Base-by-base conservation (phyloP, 2,113 vertebrate species). In the Dasyornis broadbenti region DNA sequence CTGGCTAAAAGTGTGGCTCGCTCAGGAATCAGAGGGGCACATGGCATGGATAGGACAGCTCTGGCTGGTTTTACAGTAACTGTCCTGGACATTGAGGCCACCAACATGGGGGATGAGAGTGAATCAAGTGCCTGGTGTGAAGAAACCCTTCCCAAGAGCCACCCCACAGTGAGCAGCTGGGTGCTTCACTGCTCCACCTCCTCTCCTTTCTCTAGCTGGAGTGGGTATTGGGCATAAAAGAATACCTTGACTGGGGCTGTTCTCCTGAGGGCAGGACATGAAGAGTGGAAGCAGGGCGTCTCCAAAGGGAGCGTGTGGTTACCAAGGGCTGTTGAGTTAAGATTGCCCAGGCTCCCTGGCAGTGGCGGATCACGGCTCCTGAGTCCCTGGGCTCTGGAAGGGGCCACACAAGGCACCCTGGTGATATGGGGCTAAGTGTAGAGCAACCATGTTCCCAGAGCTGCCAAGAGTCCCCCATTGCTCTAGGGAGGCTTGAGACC, bases 61-160 rank as follows among this genome's bases (percentile, higher is more conserved):
- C 72, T 57, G 40, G 27, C 10, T 47, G 21, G 39, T 66, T 86
- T 66, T 49, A n/a, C 14, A 39, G 33, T 4, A 61, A 81, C 66
- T 68, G 31, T 31, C 37, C 71, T 44, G 39, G 59, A 77, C 28
- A 73, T 16, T 1, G 6, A 73, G 18, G 78, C 39, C 73, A 76
- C 30, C 61, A 20, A 3, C 10, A 9, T 1, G 5, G 31, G 42
- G 5, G 6, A 23, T 1, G 11, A 72, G 40, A 56, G 49, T 4
- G n/a, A 73, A 60, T 28, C 15, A 69, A 82, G 39, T 19, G 23
- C 26, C 31, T 64, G 23, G 35, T 8, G 15, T 42, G 42, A 61
- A 52, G 37, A 90, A 86, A 65, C 35, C 35, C 50, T 47, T 79
- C 53, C 70, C 86, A 47, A 71, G 82, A 60, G 15, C 26, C 35